These are phyloP conservation scores for Ceuthmochares aereus DNA, from an alignment of 2,113 vertebrate genomes.

Conservation along the genomic window DNA sequence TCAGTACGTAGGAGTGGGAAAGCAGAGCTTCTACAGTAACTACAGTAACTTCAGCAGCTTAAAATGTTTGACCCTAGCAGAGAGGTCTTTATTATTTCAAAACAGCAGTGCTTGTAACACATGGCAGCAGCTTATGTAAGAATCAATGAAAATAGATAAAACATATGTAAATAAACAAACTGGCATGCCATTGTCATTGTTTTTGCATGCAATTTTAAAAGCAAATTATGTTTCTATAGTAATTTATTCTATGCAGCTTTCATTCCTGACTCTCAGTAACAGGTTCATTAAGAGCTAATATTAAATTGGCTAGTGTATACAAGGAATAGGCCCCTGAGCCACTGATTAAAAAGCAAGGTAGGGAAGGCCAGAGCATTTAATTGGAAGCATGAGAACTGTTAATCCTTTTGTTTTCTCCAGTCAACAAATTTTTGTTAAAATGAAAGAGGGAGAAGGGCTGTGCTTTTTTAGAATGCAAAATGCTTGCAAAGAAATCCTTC, in stretches of 20 bases:
- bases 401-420: slow-evolving; percentile 39
- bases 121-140: background rate
- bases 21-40: background rate
- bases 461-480: background rate
- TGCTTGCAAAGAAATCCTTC: background rate
- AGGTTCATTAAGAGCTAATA: slow-evolving; percentile 71
- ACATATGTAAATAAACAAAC: background rate
- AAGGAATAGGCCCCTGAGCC: background rate
- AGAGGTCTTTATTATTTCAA: background rate
- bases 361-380: slow-evolving; percentile 49
- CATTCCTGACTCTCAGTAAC: slow-evolving; percentile 43
- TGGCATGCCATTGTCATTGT: background rate
- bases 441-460: background rate
- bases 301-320: slow-evolving; percentile 39
- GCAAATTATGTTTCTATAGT: slow-evolving; percentile 31
- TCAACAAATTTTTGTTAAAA: slow-evolving; percentile 38
- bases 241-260: background rate
- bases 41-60: background rate
- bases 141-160: background rate
- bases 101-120: background rate
- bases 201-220: slow-evolving; percentile 12
- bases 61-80: background rate
- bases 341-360: slow-evolving; percentile 67
- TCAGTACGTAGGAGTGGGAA: background rate
- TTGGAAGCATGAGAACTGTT: slow-evolving; percentile 9